Conservation (phyloP, 2,888 invertebrate species). For the Helleia helle region DNA sequence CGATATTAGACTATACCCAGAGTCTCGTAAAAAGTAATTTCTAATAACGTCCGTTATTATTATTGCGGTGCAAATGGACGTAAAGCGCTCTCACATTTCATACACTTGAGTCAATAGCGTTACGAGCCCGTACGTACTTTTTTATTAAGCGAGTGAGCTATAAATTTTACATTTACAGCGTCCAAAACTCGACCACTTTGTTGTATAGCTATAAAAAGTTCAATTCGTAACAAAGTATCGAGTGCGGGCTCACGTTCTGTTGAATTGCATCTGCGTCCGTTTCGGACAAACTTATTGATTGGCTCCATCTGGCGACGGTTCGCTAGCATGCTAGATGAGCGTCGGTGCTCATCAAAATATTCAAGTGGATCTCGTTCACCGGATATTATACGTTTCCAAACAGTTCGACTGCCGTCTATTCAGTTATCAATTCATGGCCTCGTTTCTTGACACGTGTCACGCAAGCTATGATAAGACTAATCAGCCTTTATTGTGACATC, state of each 20-base stretch:
- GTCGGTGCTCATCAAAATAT: constrained; percentile 34
- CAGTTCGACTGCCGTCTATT: constrained; percentile 15
- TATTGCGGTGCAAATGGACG: constrained; percentile 21
- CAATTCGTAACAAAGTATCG: constrained; percentile 47
- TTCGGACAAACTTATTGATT: constrained; percentile 35
- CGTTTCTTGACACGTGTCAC: constrained; percentile 22
- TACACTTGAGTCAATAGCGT: constrained; percentile 27
- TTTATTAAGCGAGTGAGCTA: constrained; percentile 49
- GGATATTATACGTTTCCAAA: constrained; percentile 2
- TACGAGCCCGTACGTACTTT: constrained; percentile 35
- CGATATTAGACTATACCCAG: neutral
- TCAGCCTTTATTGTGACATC: constrained; percentile 39
- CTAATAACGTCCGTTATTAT: constrained; percentile 21
- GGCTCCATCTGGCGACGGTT: constrained; percentile 29
- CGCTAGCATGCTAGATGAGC: constrained; percentile 27
- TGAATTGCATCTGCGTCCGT: constrained; percentile 50
- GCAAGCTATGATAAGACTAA: constrained; percentile 27
- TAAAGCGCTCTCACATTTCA: constrained; percentile 24
- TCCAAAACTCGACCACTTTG: constrained; percentile 50
- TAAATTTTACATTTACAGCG: constrained; percentile 54
- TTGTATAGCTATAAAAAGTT: constrained; percentile 55
- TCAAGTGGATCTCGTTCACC: constrained; percentile 33
- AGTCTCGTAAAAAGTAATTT: constrained; percentile 19
- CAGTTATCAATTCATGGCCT: constrained; percentile 16
- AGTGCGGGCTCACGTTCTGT: constrained; percentile 34